Evolutionary conservation across 2,888 invertebrate genomes (phyloP).

Genomic region (Copidosoma aretas): DNA sequence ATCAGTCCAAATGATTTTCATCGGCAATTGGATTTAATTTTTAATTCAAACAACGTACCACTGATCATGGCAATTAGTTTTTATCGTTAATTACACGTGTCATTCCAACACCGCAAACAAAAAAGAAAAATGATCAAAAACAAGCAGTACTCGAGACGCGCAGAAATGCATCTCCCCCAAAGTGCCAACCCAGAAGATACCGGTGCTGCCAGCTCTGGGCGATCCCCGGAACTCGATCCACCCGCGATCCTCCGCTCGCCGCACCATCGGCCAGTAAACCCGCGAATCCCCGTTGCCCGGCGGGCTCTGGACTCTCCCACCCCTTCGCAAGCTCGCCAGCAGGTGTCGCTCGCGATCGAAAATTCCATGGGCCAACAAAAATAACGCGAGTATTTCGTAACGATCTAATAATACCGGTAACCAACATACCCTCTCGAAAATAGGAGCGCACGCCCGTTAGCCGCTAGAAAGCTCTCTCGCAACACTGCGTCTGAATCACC

Average conservation of each 20-base stretch:
- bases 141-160: no score
- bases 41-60: no score
- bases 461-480: constrained; percentile 9
- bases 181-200: background rate
- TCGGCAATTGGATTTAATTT: no score
- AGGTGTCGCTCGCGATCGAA: background rate
- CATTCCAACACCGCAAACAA: no score
- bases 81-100: no score
- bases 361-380: constrained; percentile 11
- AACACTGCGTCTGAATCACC: constrained; percentile 23
- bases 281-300: background rate
- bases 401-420: constrained; percentile 31
- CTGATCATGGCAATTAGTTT: no score
- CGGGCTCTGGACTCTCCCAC: no score
- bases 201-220: constrained; percentile 27
- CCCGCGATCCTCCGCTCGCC: background rate
- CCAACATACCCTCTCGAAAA: constrained; percentile 31
- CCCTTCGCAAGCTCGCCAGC: background rate
- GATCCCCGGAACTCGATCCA: background rate
- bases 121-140: no score
- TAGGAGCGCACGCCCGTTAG: constrained; percentile 5
- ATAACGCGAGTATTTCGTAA: constrained; percentile 31
- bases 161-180: no score
- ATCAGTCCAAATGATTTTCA: no score
- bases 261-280: background rate